Conservation (phyloP, 1,140 invertebrate species). For the Magallana gigas region DNA sequence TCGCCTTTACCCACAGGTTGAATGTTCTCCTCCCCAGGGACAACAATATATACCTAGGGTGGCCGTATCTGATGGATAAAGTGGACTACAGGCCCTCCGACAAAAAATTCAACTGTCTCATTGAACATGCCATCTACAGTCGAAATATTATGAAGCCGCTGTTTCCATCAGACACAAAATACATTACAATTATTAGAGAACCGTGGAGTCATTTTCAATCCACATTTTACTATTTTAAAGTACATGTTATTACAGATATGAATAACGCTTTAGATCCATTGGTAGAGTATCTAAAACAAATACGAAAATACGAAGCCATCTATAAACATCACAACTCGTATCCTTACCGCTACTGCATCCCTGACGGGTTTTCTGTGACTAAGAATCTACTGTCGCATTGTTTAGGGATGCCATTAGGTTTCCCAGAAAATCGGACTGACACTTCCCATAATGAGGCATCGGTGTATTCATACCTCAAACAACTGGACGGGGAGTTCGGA, state of each 20-base stretch:
- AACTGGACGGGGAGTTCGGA: conserved; percentile 76
- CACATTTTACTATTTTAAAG: conserved; percentile 70
- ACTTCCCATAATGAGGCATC: conserved; percentile 56
- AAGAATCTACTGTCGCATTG: conserved; percentile 74
- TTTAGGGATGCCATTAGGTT: conserved; percentile 73
- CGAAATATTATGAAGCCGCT: conserved; percentile 63
- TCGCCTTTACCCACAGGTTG: conserved; percentile 61
- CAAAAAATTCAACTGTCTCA: conserved; percentile 69
- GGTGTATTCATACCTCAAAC: conserved; percentile 63
- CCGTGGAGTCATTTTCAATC: conserved; percentile 72
- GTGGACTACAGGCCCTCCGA: conserved; percentile 65
- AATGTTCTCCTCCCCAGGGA: conserved; percentile 64
- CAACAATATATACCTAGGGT: conserved; percentile 67
- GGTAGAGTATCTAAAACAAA: conserved; percentile 67
- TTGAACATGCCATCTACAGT: conserved; percentile 73
- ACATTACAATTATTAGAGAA: conserved; percentile 73
- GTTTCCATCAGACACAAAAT: conserved; percentile 67
- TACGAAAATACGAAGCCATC: conserved; percentile 69
- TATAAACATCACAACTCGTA: conserved; percentile 65
- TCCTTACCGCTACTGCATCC: conserved; percentile 69
- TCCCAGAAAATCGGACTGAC: conserved; percentile 63
- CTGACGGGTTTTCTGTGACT: conserved; percentile 73
- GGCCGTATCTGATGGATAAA: conserved; percentile 70
- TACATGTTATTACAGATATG: conserved; percentile 59
- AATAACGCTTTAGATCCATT: conserved; percentile 53